Base-by-base conservation (phyloP, 2,888 invertebrate species). In the Julus scanicus region DNA sequence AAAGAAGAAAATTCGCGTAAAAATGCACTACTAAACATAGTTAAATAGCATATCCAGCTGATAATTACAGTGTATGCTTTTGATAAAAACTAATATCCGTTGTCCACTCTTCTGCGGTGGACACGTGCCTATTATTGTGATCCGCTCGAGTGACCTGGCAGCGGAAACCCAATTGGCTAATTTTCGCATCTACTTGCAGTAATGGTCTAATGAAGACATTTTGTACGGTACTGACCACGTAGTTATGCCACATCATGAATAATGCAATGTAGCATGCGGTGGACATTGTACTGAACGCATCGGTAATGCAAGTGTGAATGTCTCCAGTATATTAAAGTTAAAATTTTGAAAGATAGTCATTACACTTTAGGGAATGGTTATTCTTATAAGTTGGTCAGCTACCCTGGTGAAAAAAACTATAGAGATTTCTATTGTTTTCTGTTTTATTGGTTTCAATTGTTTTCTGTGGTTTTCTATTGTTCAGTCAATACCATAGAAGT, bases 161-260 rank as follows among this genome's bases (percentile, higher is more conserved):
- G 37, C 11, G 80, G 80, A 80, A 80, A 80, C 80, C 80, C 11
- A 15, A 80, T 80, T 80, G 37, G 44, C 44, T 44, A 44, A 44
- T 44, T 44, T 44, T 44, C 6, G 8, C 44, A 8, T 44, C 44
- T 44, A 8, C 44, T 44, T 44, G 44, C 44, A 44, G 44, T 44
- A 44, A 80, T 80, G 80, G 37, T 37, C 80, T 37, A 15, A 80
- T 80, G 80, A 80, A 80, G 80, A 80, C 80, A 37, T 80, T 80
- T 9, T 37, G 29, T 13, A 37, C 37, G 80, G 80, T 37, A 37
- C 13, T 80, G 80, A 80, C 80, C 80, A 37, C 80, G 29, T 71
- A n/a, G 13, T 37, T 29, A 29, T 37, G 37, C 2, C 15, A 39
- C 37, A 13, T 37, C 2, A 29, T 37, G 80, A 37, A 80, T 80